Conservation (phyloP, 2,888 invertebrate species). For the Neria commutata region DNA sequence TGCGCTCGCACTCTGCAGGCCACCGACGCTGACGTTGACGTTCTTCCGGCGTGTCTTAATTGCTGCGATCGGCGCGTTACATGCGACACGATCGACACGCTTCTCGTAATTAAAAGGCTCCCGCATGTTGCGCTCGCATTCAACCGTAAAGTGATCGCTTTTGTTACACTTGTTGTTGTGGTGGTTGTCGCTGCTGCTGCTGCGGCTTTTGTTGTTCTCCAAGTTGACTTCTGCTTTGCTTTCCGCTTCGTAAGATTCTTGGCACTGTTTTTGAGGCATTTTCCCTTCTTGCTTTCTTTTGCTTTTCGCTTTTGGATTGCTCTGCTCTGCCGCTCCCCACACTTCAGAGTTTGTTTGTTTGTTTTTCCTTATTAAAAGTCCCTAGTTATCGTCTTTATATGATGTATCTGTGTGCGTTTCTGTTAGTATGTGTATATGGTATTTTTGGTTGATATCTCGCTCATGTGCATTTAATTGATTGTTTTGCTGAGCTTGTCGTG, state of each 20-base stretch:
- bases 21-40: constrained; percentile 19
- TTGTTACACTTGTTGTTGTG: constrained; percentile 32
- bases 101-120: constrained; percentile 30
- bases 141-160: constrained; percentile 22
- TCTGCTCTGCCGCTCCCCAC: background rate
- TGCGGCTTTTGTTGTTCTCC: constrained; percentile 13
- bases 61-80: constrained; percentile 16
- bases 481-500: constrained; percentile 7
- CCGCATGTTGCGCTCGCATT: constrained; percentile 23
- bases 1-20: background rate
- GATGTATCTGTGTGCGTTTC: background rate
- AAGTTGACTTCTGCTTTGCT: constrained; percentile 1
- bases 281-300: background rate
- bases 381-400: constrained; percentile 5
- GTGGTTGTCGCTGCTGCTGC: constrained; percentile 28
- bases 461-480: constrained; percentile 33
- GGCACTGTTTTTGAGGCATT: background rate
- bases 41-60: background rate
- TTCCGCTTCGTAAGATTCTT: constrained; percentile 18
- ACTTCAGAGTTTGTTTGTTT: constrained; percentile 16
- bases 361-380: background rate
- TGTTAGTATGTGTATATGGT: constrained; percentile 4
- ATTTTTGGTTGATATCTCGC: constrained; percentile 17
- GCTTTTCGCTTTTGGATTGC: background rate
- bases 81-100: constrained; percentile 24